A percentile compares a stretch with the other conserved stretches of the same genome.
Conservation (phyloP, 2,113 vertebrate species). For the Pithys albifrons region DNA sequence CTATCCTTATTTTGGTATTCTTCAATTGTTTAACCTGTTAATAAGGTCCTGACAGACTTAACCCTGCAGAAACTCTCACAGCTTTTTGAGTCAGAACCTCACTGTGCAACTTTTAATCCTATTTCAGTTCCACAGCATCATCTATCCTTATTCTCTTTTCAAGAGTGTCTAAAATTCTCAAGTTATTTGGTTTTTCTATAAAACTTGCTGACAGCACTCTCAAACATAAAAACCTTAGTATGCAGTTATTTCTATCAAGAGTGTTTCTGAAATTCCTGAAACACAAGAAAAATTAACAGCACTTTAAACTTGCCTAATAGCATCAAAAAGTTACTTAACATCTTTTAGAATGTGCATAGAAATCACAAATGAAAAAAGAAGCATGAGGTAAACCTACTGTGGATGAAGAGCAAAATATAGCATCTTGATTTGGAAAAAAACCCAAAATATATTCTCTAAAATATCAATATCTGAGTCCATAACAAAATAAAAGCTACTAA, state of each 20-base stretch:
- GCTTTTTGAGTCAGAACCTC: not conserved
- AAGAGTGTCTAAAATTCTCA: not conserved
- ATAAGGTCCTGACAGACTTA: not conserved
- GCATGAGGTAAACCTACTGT: not conserved
- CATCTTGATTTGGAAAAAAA: not conserved
- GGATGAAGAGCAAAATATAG: not conserved
- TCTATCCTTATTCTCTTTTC: not conserved
- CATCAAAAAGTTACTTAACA: not conserved
- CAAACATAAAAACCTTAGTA: not conserved
- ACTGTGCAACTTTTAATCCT: not conserved
- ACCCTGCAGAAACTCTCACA: not conserved
- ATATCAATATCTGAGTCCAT: not conserved
- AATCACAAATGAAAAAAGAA: not conserved
- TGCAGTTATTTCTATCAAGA: not conserved
- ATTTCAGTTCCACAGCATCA: not conserved
- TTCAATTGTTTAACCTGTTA: not conserved
- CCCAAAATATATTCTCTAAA: not conserved
- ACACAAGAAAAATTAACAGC: not conserved
- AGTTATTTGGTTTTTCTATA: not conserved
- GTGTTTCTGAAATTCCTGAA: not conserved
- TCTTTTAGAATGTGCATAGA: not conserved
- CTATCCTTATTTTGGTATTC: not conserved
- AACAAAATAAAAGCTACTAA: not conserved
- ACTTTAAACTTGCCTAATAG: not conserved
- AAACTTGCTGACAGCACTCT: conserved; percentile 3